Evolutionary conservation across 2,797 vertebrate genomes (phyloP).

Genomic region (Acrossocheilus wenchowensis): DNA sequence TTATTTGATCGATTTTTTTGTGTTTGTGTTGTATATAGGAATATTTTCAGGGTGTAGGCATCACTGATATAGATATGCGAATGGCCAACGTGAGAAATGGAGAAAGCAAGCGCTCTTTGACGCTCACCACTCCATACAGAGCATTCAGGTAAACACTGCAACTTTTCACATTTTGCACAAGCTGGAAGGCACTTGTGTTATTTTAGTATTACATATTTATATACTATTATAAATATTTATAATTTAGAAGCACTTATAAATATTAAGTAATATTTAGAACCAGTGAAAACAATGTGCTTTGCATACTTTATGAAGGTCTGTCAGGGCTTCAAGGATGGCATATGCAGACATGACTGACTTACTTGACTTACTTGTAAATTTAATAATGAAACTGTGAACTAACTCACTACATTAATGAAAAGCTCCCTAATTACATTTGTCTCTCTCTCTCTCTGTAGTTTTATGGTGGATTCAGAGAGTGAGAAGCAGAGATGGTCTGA

Average conservation of each 20-base stretch:
- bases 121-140: constrained; percentile 81
- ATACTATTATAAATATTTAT: not conserved
- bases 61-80: constrained; percentile 83
- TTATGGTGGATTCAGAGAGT: constrained; percentile 70
- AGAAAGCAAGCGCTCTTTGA: constrained; percentile 74
- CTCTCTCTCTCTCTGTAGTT: constrained; percentile 70
- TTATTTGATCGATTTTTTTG: not conserved
- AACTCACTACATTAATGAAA: not conserved
- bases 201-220: not conserved
- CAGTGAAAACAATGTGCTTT: not conserved
- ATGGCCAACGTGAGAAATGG: constrained; percentile 79
- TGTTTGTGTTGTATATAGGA: constrained; percentile 71
- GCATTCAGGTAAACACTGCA: constrained; percentile 75
- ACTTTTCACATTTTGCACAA: not conserved
- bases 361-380: not conserved
- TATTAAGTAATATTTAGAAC: not conserved
- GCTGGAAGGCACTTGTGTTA: not conserved
- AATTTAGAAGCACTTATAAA: not conserved
- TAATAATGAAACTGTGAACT: not conserved
- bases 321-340: not conserved
- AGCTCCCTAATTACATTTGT: not conserved
- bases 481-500: constrained; percentile 81
- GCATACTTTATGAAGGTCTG: not conserved
- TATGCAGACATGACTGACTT: not conserved
- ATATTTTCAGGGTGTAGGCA: constrained; percentile 76